phyloP scores from a whole-genome alignment of 2,888 invertebrate species.

The Synanthedon myopaeformis region DNA sequence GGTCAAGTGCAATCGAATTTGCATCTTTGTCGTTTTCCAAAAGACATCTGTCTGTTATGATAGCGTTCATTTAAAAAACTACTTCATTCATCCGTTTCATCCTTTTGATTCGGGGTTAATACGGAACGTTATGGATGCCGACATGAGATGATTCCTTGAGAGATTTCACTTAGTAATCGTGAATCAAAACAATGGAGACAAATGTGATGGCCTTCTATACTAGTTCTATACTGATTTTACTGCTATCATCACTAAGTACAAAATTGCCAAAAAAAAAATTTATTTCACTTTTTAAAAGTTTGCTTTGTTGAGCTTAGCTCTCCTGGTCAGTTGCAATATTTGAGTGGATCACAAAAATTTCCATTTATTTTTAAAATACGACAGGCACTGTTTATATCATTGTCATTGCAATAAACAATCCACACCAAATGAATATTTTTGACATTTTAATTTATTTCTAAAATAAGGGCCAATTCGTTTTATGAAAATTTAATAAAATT shows the following conservation, averaged over 20 bases:
- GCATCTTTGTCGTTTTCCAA: too few species aligned
- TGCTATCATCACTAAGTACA: slow-evolving; percentile 63
- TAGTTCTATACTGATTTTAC: slow-evolving; percentile 19
- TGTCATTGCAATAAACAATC: background rate
- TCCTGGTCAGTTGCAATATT: slow-evolving; percentile 21
- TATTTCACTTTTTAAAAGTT: slow-evolving; percentile 6
- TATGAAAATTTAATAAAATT: too few species aligned
- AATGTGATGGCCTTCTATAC: background rate
- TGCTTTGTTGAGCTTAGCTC: slow-evolving; percentile 16
- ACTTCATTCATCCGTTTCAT: too few species aligned
- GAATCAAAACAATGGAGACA: background rate
- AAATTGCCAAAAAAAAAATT: slow-evolving; percentile 65
- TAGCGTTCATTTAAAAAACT: too few species aligned
- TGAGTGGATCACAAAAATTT: slow-evolving; percentile 20
- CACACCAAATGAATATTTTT: background rate
- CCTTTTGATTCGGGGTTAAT: too few species aligned
- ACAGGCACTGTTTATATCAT: slow-evolving; percentile 19
- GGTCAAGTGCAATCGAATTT: too few species aligned
- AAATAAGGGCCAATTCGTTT: slow-evolving; percentile 3
- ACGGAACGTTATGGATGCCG: too few species aligned
- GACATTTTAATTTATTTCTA: slow-evolving; percentile 10
- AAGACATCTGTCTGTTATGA: too few species aligned
- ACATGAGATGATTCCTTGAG: too few species aligned
- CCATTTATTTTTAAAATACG: slow-evolving; percentile 31
- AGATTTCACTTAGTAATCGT: too few species aligned